phyloP scores from a whole-genome alignment of 2,113 vertebrate genomes.

The Rallus limicola region DNA sequence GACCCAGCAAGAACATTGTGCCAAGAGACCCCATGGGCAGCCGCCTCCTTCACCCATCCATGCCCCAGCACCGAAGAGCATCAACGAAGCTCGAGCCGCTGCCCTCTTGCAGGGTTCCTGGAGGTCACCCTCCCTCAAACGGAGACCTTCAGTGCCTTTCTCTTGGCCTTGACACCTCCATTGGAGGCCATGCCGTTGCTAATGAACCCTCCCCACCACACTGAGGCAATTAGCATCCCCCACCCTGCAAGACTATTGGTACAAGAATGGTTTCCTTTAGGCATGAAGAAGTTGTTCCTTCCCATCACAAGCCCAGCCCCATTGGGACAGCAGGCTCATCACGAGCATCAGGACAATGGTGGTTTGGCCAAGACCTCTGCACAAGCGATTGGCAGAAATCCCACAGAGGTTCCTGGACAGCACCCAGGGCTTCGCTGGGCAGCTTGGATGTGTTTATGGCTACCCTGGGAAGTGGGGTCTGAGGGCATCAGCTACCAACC shows the following conservation, averaged over 20 bases:
- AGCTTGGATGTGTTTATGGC: background rate
- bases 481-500: background rate
- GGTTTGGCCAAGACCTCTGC: background rate
- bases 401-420: accelerated
- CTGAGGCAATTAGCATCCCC: background rate
- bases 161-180: background rate
- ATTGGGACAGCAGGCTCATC: background rate
- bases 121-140: background rate
- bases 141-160: background rate
- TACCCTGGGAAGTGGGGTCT: accelerated
- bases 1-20: background rate
- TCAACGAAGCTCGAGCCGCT: background rate
- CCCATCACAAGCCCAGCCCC: accelerated
- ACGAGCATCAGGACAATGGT: accelerated
- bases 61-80: background rate
- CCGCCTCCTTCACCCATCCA: background rate
- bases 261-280: background rate
- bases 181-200: background rate
- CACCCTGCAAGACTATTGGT: accelerated
- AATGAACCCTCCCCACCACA: background rate
- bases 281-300: background rate
- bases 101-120: background rate
- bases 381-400: background rate
- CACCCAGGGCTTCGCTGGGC: accelerated
- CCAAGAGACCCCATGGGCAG: background rate